Percentiles rank a stretch among this genome's conserved stretches.
phyloP scores from a whole-genome alignment of 2,797 vertebrate species.

The Sarcoramphus papa region DNA sequence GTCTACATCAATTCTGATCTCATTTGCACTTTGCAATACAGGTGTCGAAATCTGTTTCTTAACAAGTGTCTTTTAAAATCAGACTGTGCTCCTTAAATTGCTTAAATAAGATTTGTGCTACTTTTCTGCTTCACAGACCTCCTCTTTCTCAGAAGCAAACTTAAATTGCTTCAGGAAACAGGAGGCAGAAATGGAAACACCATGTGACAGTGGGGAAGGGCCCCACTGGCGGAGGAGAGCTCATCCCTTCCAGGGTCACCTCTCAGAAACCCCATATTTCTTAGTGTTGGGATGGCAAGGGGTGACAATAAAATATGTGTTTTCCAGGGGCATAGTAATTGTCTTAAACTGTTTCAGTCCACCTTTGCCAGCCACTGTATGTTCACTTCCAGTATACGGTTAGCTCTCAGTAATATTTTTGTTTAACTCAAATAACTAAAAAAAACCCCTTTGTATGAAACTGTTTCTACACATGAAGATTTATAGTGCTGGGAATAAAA shows the following conservation, averaged over 20 bases:
- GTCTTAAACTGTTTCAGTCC: not conserved
- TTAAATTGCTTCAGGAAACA: slow-evolving; percentile 20
- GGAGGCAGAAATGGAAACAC: not conserved
- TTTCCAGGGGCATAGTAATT: not conserved
- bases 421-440: not conserved
- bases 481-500: slow-evolving; percentile 47
- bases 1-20: not conserved
- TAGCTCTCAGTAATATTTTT: not conserved
- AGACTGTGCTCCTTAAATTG: not conserved
- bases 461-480: not conserved
- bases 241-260: not conserved
- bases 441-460: not conserved
- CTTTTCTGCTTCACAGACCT: not conserved
- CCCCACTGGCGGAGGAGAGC: not conserved
- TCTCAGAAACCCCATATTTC: not conserved
- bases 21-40: not conserved
- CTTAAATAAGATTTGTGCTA: not conserved
- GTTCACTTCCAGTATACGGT: not conserved
- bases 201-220: not conserved
- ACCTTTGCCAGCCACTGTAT: not conserved
- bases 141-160: not conserved
- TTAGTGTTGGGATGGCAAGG: not conserved
- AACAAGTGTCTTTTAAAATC: not conserved
- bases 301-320: not conserved
- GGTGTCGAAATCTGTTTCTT: not conserved